Base-by-base conservation (phyloP, 1,140 invertebrate species). In the Laupala kohalensis region DNA sequence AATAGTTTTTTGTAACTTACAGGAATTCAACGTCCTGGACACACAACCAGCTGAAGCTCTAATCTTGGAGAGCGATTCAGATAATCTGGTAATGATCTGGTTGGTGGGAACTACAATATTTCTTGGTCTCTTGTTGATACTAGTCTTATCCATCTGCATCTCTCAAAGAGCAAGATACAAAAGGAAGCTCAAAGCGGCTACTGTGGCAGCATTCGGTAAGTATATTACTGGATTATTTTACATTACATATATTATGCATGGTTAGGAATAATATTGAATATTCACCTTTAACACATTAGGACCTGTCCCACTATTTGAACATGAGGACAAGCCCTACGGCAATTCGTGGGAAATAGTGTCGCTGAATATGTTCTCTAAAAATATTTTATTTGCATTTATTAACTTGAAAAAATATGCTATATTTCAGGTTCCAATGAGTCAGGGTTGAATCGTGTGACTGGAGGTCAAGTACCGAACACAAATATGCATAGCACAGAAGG, bases 401-500 rank as follows among this genome's bases (percentile, higher is more conserved):
- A 53, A 65, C 24, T 71, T 19, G 15, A 28, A 19, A 1, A 70
- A 30, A 24, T 25, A 64, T 29, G 28, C 74, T 37, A 25, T 23
- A n/a, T 15, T 64, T 69, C 79, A 78, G 87, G 87, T 68, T 80
- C 83, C 25, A 84, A 84, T 69, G 89, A 93, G 76, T 91, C 90
- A 1, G 89, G 91, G 77, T 87, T 92, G 68, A 88, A 90, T 24
- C 82, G 88, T 72, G 74, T 75, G 15, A 74, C 74, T 6, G 88
- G 74, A 70, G 28, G 88, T 30, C 82, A 90, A 74, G 93, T 97
- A 5, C 95, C 95, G 2, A 96, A 96, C 77, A 96, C 95, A 3
- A 97, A 96, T 80, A 94, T 94, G 78, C 94, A 96, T 79, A 95
- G 93, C 76, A 88, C 92, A 5, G 93, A 96, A 81, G 95, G 94